Percentiles rank a stretch among this genome's conserved stretches.
Evolutionary conservation across 2,113 vertebrate genomes (phyloP).

Genomic region (Epinephelus lanceolatus): DNA sequence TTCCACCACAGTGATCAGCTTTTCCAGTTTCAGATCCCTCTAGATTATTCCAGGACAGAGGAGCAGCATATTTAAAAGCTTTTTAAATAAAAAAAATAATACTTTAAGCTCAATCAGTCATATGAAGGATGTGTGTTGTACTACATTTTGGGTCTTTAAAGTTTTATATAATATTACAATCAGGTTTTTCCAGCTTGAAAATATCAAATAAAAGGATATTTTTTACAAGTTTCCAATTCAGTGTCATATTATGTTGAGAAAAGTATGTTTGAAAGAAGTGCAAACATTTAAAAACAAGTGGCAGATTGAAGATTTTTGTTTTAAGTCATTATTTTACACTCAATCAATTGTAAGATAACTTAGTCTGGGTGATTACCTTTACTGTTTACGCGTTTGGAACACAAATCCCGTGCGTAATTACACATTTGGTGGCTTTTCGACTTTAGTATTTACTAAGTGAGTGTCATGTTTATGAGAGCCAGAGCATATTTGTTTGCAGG

Average conservation of each 20-base stretch:
- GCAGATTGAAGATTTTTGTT: background rate
- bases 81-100: no score
- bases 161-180: background rate
- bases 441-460: constrained; percentile 71
- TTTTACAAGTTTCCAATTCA: background rate
- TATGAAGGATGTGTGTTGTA: background rate
- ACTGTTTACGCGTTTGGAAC: constrained; percentile 9
- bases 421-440: constrained; percentile 54
- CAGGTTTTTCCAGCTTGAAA: background rate
- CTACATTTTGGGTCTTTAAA: background rate
- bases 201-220: no score
- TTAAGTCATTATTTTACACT: background rate
- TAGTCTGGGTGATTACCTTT: background rate
- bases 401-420: constrained; percentile 45
- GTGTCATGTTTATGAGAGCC: constrained; percentile 75
- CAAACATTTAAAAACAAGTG: background rate
- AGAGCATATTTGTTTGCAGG: constrained; percentile 80
- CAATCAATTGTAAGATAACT: constrained; percentile 6
- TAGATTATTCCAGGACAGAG: no score
- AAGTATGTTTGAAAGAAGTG: background rate
- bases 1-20: no score
- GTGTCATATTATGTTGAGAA: background rate
- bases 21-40: no score
- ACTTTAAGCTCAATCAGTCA: background rate
- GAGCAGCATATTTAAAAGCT: no score